Percentiles rank a stretch among this genome's conserved stretches.
phyloP scores from a whole-genome alignment of 37 sponge, comb jelly and placozoan species.

The Bolinopsis microptera region DNA sequence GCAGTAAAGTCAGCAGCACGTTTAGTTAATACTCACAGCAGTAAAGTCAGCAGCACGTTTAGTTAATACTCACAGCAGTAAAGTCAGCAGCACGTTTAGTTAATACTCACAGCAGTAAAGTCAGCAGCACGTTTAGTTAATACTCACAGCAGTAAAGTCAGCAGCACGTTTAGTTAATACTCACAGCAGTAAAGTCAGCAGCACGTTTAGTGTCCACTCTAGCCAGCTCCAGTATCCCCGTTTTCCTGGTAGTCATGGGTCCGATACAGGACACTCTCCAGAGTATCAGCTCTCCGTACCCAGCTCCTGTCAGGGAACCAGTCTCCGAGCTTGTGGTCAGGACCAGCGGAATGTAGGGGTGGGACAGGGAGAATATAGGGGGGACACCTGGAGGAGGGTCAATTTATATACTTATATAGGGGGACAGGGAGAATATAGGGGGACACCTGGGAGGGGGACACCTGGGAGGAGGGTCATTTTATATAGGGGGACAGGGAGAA shows the following conservation, averaged over 20 bases:
- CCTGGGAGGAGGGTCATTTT: too few relatives aligned
- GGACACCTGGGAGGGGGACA: background rate
- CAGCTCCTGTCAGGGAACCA: background rate
- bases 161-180: background rate
- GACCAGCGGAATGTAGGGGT: constrained; percentile 51
- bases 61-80: too few relatives aligned
- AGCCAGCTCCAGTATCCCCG: constrained; percentile 37
- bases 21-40: background rate
- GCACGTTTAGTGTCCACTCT: constrained; percentile 51
- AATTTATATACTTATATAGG: background rate
- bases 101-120: too few relatives aligned
- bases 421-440: background rate
- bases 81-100: too few relatives aligned
- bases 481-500: background rate
- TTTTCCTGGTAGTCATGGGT: constrained; percentile 56
- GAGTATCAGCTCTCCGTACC: constrained; percentile 44
- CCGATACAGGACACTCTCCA: constrained; percentile 46
- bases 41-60: background rate
- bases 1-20: too few relatives aligned
- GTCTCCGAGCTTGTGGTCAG: constrained; percentile 35
- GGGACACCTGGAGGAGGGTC: background rate
- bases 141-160: too few relatives aligned
- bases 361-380: background rate
- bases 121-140: too few relatives aligned
- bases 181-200: constrained; percentile 45